A percentile compares a stretch with the other conserved stretches of the same genome.
These are phyloP conservation scores for Cherax destructor DNA, from an alignment of 1,140 invertebrate species.

Conservation along the genomic window DNA sequence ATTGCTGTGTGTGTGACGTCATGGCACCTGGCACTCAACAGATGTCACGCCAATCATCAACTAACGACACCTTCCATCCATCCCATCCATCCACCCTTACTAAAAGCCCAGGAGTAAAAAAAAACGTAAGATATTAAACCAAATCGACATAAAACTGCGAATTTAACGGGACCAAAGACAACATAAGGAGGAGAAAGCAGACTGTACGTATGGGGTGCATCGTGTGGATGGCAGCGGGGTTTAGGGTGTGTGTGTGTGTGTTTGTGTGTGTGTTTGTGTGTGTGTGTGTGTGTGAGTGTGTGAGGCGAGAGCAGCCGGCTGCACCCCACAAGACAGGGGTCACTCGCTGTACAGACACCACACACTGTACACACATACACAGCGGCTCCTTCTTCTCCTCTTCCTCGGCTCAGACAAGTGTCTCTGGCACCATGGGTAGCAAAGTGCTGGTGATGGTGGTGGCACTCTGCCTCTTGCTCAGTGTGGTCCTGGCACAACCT, in stretches of 20 bases:
- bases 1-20: background rate
- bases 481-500: conserved; percentile 25
- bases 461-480: conserved; percentile 11
- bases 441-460: conserved; percentile 27
- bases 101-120: background rate
- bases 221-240: conserved; percentile 14
- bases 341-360: conserved; percentile 11
- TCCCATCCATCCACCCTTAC: no score
- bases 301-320: conserved; percentile 7
- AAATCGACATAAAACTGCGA: no score
- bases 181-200: no score
- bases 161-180: no score
- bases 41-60: background rate
- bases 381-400: background rate
- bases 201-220: background rate
- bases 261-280: no score
- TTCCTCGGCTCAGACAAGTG: no score
- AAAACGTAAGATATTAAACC: background rate
- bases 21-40: background rate
- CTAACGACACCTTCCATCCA: no score
- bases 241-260: no score
- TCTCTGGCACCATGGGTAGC: conserved; percentile 23
- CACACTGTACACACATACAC: background rate
- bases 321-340: background rate
- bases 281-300: no score